Evolutionary conservation across 2,888 invertebrate species (phyloP).

Genomic region (Drosophila setosimentum): DNA sequence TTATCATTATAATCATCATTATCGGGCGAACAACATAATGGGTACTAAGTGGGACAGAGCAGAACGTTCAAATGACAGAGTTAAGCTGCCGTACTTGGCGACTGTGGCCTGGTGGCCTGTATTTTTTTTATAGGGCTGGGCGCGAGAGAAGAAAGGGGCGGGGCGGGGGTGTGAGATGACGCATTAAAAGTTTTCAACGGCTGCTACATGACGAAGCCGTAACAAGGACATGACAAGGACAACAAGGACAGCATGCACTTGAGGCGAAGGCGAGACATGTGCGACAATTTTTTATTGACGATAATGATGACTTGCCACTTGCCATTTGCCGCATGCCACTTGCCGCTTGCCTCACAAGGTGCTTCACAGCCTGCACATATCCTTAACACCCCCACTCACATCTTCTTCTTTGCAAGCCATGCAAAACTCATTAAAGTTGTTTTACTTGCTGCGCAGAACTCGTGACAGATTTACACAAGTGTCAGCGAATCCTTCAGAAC

Average conservation of each 20-base stretch:
- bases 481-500: slow-evolving; percentile 14
- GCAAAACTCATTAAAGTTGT: slow-evolving; percentile 78
- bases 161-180: slow-evolving; percentile 10
- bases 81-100: slow-evolving; percentile 72
- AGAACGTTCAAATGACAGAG: slow-evolving; percentile 70
- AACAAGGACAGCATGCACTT: slow-evolving; percentile 68
- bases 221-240: slow-evolving; percentile 59
- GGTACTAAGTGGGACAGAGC: slow-evolving; percentile 30
- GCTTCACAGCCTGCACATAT: slow-evolving; percentile 9
- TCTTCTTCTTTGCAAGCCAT: slow-evolving; percentile 49
- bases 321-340: slow-evolving; percentile 20
- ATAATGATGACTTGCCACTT: slow-evolving; percentile 75
- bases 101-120: slow-evolving; percentile 43
- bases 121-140: slow-evolving; percentile 15
- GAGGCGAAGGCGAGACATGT: slow-evolving; percentile 75
- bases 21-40: slow-evolving; percentile 27
- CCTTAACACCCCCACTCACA: not conserved
- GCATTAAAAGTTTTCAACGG: slow-evolving; percentile 78
- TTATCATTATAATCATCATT: slow-evolving; percentile 50
- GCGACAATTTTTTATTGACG: slow-evolving; percentile 81
- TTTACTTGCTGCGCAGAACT: slow-evolving; percentile 41
- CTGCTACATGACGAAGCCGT: slow-evolving; percentile 36
- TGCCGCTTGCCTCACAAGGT: slow-evolving; percentile 26
- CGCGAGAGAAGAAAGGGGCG: not conserved
- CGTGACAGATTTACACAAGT: slow-evolving; percentile 66